Base-by-base conservation (phyloP, 2,113 vertebrate species). In the Oophaga pumilio region DNA sequence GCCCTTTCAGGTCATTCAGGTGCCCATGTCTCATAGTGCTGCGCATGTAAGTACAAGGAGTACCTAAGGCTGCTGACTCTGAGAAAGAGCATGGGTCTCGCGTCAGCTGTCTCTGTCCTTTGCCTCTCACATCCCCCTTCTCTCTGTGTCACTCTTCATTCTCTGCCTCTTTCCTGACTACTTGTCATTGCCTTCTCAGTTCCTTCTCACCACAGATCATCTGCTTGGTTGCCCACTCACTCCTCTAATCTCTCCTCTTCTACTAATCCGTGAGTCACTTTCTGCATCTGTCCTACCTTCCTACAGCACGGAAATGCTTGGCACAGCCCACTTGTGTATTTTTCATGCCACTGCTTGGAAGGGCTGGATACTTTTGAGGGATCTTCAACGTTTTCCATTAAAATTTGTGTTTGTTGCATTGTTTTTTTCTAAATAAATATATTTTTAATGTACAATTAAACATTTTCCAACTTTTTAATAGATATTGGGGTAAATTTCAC, bases 31-130 rank as follows among this genome's bases (percentile, higher is more conserved):
- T 26, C 22, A 1, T 0, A 52, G 69, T 0, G 53, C 49, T 88
- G 59, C 43, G 12, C 71, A 49, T 82, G 76, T 88, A 83, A 76
- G 66, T 33, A 43, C 18, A 60, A 81, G 24, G 66, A 80, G 69
- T 20, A 28, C 71, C 33, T 56, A 12, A 56, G 86, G 33, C 79
- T 66, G 80, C 87, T 84, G 87, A 84, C 80, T 62, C 50, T 14
- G 73, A 64, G 86, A 76, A 83, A 82, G 81, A 84, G 87, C 80
- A 68, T 68, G 26, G 59, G 73, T 57, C 57, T 57, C 28, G 52
- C 28, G 80, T 49, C 87, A 88, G 87, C 87, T 88, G 87, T 77
- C 87, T 49, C 80, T 33, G 80, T 88, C 87, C 79, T n/a, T 76
- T 76, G 57, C 60, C 26, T 53, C 78, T 64, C 71, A 33, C 59